Evolutionary conservation across 2,888 invertebrate species (phyloP), one percentile per base, ranked within the genome.

Genomic region (Alitta virens): DNA sequence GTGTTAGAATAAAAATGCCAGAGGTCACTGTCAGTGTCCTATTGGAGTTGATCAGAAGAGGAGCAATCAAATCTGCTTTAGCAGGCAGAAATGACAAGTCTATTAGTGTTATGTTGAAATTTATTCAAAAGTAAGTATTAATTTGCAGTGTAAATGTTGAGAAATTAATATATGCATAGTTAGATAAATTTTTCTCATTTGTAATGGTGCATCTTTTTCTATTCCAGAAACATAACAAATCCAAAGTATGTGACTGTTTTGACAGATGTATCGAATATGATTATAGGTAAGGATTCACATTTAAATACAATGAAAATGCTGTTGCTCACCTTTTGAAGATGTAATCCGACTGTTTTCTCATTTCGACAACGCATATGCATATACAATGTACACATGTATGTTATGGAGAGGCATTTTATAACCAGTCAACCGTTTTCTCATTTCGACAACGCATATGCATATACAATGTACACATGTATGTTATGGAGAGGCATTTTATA

Each of bases 41-140:
- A 74, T 91, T 91, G 78, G 96, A 96, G 82, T 84, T 97, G 65
- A 88, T 91, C n/a, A 69, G 91, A 74, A 86, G 95, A 60, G 88
- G 89, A 78, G 91, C 89, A 0, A 83, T 98, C 23, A 85, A 86
- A 74, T 85, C 87, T 65, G 93, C 94, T 0, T 83, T 96, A 51
- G 86, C 87, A 51, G 90, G 90, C 1, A 85, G 92, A 63, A 86
- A 88, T 63, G 88, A 88, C 56, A 86, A 87, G 68, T 86, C 87
- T 1, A 82, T 94, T 27, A 83, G 85, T 5, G 82, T 83, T 62
- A 84, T 96, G 61, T 81, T 95, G 9, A 86, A 87, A 65, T 98
- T 94, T 60, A 67, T 76, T 42, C 69, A 72, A 33, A 73, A 68
- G 76, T 75, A 67, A 58, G 69, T 65, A n/a, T 51, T n/a, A 25